A percentile compares a stretch with the other conserved stretches of the same genome.
Conservation (phyloP, 2,888 invertebrate genomes). For the Papilio demoleus region DNA sequence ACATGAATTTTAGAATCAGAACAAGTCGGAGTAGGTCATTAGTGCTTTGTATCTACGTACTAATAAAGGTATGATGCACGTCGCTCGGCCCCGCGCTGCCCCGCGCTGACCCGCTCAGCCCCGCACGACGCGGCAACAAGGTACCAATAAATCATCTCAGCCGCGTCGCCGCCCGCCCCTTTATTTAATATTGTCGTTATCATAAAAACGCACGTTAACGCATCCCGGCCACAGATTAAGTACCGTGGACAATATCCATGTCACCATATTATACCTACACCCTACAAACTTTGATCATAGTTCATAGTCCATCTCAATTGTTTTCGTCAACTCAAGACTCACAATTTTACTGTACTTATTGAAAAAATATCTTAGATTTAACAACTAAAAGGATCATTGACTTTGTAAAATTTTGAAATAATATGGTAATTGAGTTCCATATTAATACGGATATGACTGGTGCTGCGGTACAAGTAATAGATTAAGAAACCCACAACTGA, state of each 20-base stretch:
- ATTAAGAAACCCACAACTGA: too few species aligned
- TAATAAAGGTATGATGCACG: not conserved
- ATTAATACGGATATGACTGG: too few species aligned
- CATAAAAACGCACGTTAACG: slow-evolving; percentile 74
- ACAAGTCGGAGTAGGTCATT: slow-evolving; percentile 6
- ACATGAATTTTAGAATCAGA: too few species aligned
- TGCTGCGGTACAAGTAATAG: too few species aligned
- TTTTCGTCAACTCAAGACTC: too few species aligned
- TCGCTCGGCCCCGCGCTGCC: not conserved
- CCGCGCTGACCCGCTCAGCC: not conserved
- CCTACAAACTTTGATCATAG: not conserved
- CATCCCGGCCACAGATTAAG: slow-evolving; percentile 48
- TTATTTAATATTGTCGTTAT: slow-evolving; percentile 79
- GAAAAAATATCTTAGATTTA: too few species aligned
- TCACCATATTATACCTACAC: not conserved
- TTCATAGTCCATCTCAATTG: too few species aligned
- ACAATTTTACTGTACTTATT: too few species aligned
- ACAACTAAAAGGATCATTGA: too few species aligned
- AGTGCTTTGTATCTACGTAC: not conserved
- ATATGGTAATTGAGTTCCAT: too few species aligned
- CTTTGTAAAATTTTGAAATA: too few species aligned
- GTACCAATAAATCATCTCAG: slow-evolving; percentile 70
- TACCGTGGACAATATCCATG: slow-evolving; percentile 46
- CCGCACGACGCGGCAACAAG: slow-evolving; percentile 55
- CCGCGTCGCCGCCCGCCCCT: slow-evolving; percentile 59